Evolutionary conservation across 2,797 vertebrate species (phyloP), one percentile per base, ranked within the genome.

Genomic region (Australoheros facetus): DNA sequence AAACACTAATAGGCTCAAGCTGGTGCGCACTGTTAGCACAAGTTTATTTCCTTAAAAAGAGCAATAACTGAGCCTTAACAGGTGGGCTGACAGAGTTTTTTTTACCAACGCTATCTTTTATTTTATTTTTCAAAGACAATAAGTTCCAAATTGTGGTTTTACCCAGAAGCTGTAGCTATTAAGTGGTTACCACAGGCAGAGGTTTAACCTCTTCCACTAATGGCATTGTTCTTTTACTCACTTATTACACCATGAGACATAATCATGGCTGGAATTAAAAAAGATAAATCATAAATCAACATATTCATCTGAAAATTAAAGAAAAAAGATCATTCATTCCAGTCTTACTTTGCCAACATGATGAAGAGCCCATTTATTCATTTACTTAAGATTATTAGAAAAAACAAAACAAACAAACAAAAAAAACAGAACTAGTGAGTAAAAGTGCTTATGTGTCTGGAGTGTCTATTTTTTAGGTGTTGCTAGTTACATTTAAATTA

Each of bases 1-100:
- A 91, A 91, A 89, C 79, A 37, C 81, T 87, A 90, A 91, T 84
- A 85, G 85, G 71, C 79, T 78, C 75, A 70, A 75, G 75, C 62
- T 77, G 71, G 76, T 30, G 0, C 74, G 64, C 1, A 12, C 75
- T 66, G 72, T n/a, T 73, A 66, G 57, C 28, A 51, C 39, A 57
- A 70, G 69, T 82, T 86, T 56, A 69, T 76, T 78, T 81, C 23
- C 21, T 71, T 23, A 53, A 59, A 39, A 66, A 39, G 74, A 34
- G 55, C 5, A 83, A 59, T 80, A 82, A 77, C 16, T 73, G 30
- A 82, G 59, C 62, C 56, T 62, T 8, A 83, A 73, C 83, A 90
- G 82, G 81, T 89, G 88, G 51, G 83, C 83, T 58, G 14, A 11
- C 78, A 76, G 34, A 8, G 42, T 58, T 83, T 23, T 23, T 23